Base-by-base conservation (phyloP, 2,113 vertebrate species). In the Ptilonorhynchus violaceus region DNA sequence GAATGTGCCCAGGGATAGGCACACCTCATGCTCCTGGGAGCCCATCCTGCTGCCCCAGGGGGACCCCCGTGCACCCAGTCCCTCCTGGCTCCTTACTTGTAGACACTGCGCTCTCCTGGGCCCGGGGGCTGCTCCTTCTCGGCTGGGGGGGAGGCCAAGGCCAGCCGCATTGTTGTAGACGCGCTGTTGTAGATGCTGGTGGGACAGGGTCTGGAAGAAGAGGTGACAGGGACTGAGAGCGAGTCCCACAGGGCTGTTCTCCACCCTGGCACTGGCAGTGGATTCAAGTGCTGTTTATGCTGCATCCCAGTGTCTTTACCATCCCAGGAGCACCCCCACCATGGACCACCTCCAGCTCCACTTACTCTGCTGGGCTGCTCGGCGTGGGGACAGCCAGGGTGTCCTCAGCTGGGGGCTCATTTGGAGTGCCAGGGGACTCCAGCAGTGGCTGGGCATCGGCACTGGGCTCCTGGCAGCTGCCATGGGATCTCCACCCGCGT, bases 71-170 rank as follows among this genome's bases (percentile, higher is more conserved):
- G 30, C 52, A 42, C 49, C 46, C 85, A 88, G 20, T 20, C 58
- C 52, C 60, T 55, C 25, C 35, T 16, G 31, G 53, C 58, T 75
- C 97, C 99, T 98, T 94, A 99, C 99, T 98, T 99, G 91, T 99
- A 98, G 88, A 98, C 17, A 16, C 98, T 97, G 85, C 98, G 98
- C 56, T 97, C 98, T 20, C 98, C 98, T 3, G 72, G 83, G 79
- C 22, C 77, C 0, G 4, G 39, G 31, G 63, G 28, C 87, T 94
- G 97, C 77, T 98, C 97, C 8, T 73, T 95, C 55, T 97, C 89
- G 0, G 68, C n/a, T 0, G 0, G 8, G 0, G 70, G 55, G 18
- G 87, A 92, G n/a, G 9, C 69, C 59, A 39, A 87, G 35, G 92
- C 93, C 31, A 83, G 83, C 75, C n/a, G 93, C 37, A 72, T 11